Evolutionary conservation across 2,888 invertebrate genomes (phyloP), one percentile per base, ranked within the genome.

Genomic region (Lepidonotus clava): DNA sequence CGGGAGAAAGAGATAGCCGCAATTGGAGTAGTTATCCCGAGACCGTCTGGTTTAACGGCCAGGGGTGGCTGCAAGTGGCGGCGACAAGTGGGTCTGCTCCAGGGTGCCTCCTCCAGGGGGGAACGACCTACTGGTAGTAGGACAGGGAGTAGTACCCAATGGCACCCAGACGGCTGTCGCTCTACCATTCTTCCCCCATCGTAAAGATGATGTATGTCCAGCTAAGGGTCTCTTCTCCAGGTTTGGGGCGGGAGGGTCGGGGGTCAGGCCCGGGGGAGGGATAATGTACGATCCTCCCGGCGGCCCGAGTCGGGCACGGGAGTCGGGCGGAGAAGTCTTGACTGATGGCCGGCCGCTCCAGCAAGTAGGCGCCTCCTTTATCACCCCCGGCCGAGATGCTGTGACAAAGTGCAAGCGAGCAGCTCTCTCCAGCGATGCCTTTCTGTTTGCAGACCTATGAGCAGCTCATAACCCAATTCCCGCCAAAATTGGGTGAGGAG

Each of bases 401-500:
- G 71, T 71, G 71, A 71, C 71, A n/a, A 38, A 71, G 38, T 71
- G 71, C 18, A 6, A 11, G 71, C 71, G 36, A 38, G 36, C 71
- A 71, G 21, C 21, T 71, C 71, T 71, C 36, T 11, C 71, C 71
- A 24, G 38, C 71, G 38, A 36, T n/a, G 71, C 71, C 71, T 21
- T 71, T 71, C 34, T 71, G 71, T 71, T 11, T 71, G 71, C 24
- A 71, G 71, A 71, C 36, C 71, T 71, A 71, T 71, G 71, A 71
- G 71, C 36, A 36, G 71, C n/a, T 34, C 71, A 71, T 71, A 71
- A 71, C 38, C 61, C 61, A 32, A 61, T 61, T 61, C n/a, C 61
- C 61, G 61, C 46, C 6, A n/a, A n/a, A n/a, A n/a, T n/a, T n/a
- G n/a, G n/a, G n/a, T n/a, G n/a, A 18, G 46, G 71, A 11, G n/a